Percentiles rank a stretch among this genome's conserved stretches.
Evolutionary conservation across 2,888 invertebrate genomes (phyloP).

Genomic region (Cynaeus angustus): DNA sequence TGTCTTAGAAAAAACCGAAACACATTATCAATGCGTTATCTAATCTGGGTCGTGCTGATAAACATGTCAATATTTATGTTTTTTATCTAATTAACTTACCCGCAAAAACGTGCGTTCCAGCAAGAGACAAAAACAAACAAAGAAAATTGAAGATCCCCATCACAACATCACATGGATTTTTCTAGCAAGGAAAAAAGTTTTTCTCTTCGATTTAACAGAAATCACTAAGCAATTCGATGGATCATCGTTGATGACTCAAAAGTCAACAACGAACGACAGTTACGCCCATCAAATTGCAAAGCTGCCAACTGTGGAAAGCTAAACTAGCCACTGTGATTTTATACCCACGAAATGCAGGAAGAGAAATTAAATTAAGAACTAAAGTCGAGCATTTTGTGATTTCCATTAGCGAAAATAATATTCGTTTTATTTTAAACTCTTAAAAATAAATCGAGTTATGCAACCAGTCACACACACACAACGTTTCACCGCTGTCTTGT

Average conservation of each 20-base stretch:
- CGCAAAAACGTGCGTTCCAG: slow-evolving; percentile 12
- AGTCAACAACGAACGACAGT: slow-evolving; percentile 33
- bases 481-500: too few relatives aligned
- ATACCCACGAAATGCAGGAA: too few relatives aligned
- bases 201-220: slow-evolving; percentile 17
- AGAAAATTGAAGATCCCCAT: slow-evolving; percentile 38
- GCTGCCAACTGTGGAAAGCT: not conserved
- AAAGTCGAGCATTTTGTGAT: too few relatives aligned
- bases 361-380: too few relatives aligned
- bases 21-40: not conserved
- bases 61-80: not conserved
- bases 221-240: slow-evolving; percentile 13
- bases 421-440: too few relatives aligned
- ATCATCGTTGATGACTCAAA: slow-evolving; percentile 35
- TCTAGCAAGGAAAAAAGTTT: slow-evolving; percentile 9
- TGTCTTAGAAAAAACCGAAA: not conserved
- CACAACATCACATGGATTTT: slow-evolving; percentile 41
- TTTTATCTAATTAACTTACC: slow-evolving; percentile 11
- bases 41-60: not conserved
- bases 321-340: too few relatives aligned
- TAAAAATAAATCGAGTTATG: too few relatives aligned
- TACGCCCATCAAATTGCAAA: slow-evolving; percentile 24
- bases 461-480: too few relatives aligned
- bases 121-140: slow-evolving; percentile 32
- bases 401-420: too few relatives aligned